Conservation (phyloP, 1,140 invertebrate species). For the Teleogryllus occipitalis region DNA sequence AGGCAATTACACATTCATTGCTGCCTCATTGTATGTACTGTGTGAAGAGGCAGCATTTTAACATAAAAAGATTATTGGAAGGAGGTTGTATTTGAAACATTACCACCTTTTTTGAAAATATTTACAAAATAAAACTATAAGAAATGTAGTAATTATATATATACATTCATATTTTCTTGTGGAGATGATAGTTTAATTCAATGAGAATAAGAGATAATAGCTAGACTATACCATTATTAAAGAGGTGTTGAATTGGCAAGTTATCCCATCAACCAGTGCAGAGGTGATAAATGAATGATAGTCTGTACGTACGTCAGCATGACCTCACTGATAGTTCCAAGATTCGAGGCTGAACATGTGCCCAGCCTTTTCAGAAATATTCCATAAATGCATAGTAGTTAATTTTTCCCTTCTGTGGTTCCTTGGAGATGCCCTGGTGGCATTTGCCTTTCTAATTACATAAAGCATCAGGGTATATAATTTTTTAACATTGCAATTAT, state of each 20-base stretch:
- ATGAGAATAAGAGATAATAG: background rate
- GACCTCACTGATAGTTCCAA: background rate
- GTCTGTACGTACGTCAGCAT: background rate
- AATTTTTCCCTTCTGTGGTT: background rate
- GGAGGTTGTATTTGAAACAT: background rate
- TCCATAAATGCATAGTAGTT: background rate
- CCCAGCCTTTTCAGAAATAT: background rate
- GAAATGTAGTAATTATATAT: background rate
- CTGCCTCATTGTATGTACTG: background rate
- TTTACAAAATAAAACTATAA: background rate
- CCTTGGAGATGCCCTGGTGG: conserved; percentile 2
- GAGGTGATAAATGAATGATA: background rate
- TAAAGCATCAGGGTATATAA: background rate
- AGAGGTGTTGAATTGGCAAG: background rate
- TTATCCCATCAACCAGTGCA: background rate
- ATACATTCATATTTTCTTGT: background rate
- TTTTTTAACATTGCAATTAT: conserved; percentile 6
- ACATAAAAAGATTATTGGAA: background rate
- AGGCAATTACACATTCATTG: background rate
- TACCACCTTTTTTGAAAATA: background rate
- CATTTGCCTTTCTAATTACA: conserved; percentile 5
- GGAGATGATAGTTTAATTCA: background rate
- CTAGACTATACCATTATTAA: background rate
- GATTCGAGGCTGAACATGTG: background rate
- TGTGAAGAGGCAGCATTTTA: background rate